phyloP scores from a whole-genome alignment of 2,888 invertebrate genomes.

The Eristalis intricaria region DNA sequence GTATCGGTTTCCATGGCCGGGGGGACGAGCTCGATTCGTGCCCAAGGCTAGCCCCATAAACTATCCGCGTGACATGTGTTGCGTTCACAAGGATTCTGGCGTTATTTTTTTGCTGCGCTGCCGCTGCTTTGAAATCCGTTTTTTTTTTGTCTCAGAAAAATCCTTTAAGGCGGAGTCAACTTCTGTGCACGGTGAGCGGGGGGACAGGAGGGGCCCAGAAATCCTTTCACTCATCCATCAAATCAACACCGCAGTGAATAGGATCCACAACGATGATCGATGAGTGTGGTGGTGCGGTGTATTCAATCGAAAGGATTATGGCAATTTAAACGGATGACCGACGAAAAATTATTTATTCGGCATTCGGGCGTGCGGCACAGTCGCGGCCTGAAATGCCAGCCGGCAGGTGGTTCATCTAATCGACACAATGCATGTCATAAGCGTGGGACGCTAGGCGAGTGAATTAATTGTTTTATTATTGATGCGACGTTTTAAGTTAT shows the following conservation, averaged over 20 bases:
- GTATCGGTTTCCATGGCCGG: conserved; percentile 12
- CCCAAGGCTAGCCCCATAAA: conserved; percentile 40
- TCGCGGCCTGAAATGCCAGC: no score
- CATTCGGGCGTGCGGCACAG: conserved; percentile 27
- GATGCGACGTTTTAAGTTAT: conserved; percentile 35
- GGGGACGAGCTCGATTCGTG: background rate
- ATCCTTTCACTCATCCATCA: conserved; percentile 51
- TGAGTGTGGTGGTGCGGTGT: conserved; percentile 29
- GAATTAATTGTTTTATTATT: conserved; percentile 51
- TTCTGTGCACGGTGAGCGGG: background rate
- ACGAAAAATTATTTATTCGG: conserved; percentile 41
- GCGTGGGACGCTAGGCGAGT: background rate
- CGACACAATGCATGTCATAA: background rate
- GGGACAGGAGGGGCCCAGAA: background rate
- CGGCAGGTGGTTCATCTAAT: background rate
- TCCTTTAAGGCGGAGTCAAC: conserved; percentile 14
- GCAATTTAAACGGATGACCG: conserved; percentile 47
- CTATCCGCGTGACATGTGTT: conserved; percentile 38
- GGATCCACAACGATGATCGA: conserved; percentile 29
- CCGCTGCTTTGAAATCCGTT: no score
- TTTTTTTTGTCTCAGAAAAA: background rate
- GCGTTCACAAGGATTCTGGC: conserved; percentile 29
- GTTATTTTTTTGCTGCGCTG: background rate
- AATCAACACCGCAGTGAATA: conserved; percentile 37
- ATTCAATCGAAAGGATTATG: conserved; percentile 55